phyloP scores from a whole-genome alignment of 2,888 invertebrate genomes.

The Pollenia griseotomentosa region DNA sequence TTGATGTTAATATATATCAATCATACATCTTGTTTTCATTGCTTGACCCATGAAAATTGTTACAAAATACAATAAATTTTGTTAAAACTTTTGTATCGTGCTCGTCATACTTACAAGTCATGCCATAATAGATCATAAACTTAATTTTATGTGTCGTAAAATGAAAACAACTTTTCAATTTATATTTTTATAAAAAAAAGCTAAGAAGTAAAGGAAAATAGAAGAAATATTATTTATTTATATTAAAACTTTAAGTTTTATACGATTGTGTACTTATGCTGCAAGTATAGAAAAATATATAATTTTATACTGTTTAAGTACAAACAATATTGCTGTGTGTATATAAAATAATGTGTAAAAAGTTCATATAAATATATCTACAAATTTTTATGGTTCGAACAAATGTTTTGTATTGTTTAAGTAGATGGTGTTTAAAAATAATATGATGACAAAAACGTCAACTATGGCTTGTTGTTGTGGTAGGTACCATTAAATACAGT shows the following conservation, averaged over 20 bases:
- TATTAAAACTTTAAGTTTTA: conserved; percentile 24
- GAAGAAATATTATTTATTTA: not conserved
- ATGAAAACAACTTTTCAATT: conserved; percentile 32
- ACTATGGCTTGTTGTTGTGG: not conserved
- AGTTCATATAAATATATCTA: conserved; percentile 54
- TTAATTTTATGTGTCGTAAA: conserved; percentile 54
- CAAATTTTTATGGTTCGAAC: conserved; percentile 54
- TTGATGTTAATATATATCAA: conserved; percentile 39
- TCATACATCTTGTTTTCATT: not conserved
- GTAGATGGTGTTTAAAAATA: conserved; percentile 43
- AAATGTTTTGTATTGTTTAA: conserved; percentile 57
- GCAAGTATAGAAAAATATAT: conserved; percentile 5
- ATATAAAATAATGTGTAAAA: conserved; percentile 25
- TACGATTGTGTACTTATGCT: not conserved
- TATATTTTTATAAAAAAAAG: not conserved
- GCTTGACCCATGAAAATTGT: conserved; percentile 33
- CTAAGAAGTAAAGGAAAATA: conserved; percentile 5
- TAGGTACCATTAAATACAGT: not conserved
- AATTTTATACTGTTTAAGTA: conserved; percentile 7
- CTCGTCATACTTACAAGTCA: not conserved
- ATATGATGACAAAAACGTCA: not conserved
- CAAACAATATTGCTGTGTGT: conserved; percentile 18
- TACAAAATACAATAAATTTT: conserved; percentile 32
- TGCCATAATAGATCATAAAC: conserved; percentile 49
- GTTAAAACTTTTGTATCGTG: conserved; percentile 21